phyloP scores from a whole-genome alignment of 2,113 vertebrate genomes.

The Telmatochromis sp. region DNA sequence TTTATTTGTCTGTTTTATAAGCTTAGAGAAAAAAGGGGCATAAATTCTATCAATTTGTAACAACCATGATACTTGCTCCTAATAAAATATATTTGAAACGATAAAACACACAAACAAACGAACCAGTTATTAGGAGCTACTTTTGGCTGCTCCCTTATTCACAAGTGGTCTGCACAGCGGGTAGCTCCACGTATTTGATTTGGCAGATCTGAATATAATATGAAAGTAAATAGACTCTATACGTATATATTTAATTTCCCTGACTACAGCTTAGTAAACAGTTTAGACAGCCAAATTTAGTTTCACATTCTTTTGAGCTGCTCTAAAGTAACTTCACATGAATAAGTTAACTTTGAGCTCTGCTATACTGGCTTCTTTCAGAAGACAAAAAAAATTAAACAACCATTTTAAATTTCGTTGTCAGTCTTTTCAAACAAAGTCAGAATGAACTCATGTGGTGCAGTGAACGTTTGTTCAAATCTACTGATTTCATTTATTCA shows the following conservation, averaged over 20 bases:
- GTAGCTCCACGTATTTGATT: neutral
- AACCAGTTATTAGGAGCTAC: neutral
- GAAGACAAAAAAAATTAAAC: neutral
- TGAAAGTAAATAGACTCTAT: neutral
- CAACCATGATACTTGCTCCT: no score
- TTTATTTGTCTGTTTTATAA: no score
- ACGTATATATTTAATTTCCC: neutral
- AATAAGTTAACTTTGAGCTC: neutral
- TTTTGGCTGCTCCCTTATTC: neutral
- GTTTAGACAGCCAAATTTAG: neutral
- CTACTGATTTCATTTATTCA: neutral
- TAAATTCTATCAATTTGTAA: rapidly evolving
- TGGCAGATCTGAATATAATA: neutral
- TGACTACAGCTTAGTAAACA: neutral
- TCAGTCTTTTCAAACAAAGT: neutral
- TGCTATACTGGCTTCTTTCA: neutral
- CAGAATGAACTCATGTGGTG: neutral
- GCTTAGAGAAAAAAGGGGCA: no score
- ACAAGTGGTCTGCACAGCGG: neutral
- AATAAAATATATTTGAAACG: no score
- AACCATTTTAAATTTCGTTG: neutral
- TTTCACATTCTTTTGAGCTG: neutral
- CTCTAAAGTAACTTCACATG: neutral
- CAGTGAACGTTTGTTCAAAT: neutral
- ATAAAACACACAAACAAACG: neutral